phyloP scores from a whole-genome alignment of 92 coral and sea anemone genomes.

The Zoanthus sansibaricus region DNA sequence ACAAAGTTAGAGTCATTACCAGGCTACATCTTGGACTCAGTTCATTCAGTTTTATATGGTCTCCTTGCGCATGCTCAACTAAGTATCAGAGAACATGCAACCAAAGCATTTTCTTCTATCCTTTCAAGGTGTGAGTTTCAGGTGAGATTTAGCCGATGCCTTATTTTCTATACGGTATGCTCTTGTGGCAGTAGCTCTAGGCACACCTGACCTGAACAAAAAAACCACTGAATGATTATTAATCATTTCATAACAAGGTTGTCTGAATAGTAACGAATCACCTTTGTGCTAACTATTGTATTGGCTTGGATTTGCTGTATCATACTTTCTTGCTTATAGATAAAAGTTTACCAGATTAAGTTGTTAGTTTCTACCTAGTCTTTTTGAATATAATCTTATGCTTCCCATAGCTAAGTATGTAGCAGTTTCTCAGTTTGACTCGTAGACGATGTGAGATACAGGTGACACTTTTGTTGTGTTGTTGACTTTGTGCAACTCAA shows the following conservation, averaged over 20 bases:
- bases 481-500: too few species aligned
- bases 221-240: too few species aligned
- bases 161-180: too few species aligned
- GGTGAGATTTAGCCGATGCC: conserved; percentile 59
- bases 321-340: neutral
- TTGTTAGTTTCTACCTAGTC: neutral
- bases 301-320: neutral
- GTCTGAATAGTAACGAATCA: neutral
- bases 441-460: too few species aligned
- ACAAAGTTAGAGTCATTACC: conserved; percentile 82
- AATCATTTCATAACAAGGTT: too few species aligned
- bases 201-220: too few species aligned
- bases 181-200: too few species aligned
- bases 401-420: neutral
- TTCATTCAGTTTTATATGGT: conserved; percentile 89
- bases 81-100: conserved; percentile 96
- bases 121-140: conserved; percentile 97
- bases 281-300: conserved; percentile 4
- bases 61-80: conserved; percentile 94
- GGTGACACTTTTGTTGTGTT: too few species aligned
- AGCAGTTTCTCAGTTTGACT: too few species aligned
- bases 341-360: too few species aligned
- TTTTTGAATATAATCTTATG: neutral
- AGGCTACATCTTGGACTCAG: conserved; percentile 85
- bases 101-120: conserved; percentile 96